Percentiles rank a stretch among this genome's conserved stretches.
Evolutionary conservation across 2,797 vertebrate species (phyloP).

Genomic region (Clamator glandarius): DNA sequence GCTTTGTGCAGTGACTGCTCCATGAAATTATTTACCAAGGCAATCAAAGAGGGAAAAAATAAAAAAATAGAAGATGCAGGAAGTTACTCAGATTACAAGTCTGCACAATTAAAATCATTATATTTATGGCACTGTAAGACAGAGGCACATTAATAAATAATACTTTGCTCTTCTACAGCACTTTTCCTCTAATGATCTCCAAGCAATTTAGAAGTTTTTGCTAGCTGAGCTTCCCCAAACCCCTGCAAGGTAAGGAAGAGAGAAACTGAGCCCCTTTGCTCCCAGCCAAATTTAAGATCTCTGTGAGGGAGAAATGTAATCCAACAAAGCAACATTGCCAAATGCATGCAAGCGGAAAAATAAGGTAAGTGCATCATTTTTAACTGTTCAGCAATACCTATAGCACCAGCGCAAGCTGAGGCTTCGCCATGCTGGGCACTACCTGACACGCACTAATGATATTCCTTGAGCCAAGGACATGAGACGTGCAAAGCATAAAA

Average conservation of each 20-base stretch:
- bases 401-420: not conserved
- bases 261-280: slow-evolving; percentile 16
- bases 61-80: not conserved
- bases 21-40: slow-evolving; percentile 42
- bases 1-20: not conserved
- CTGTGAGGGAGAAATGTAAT: not conserved
- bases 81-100: slow-evolving; percentile 56
- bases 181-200: slow-evolving; percentile 50
- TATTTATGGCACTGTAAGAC: slow-evolving; percentile 59
- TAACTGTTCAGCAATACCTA: not conserved
- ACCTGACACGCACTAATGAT: not conserved
- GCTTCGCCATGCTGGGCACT: not conserved
- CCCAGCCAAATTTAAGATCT: slow-evolving; percentile 17
- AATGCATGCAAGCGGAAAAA: not conserved
- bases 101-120: slow-evolving; percentile 52
- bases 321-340: not conserved
- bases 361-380: not conserved
- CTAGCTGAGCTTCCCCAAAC: slow-evolving; percentile 35
- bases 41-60: not conserved
- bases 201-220: slow-evolving; percentile 56
- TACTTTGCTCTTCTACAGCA: slow-evolving; percentile 50
- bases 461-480: not conserved
- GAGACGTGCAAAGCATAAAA: not conserved
- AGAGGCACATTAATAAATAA: slow-evolving; percentile 68
- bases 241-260: slow-evolving; percentile 23